Percentiles rank a stretch among this genome's conserved stretches.
phyloP scores from a whole-genome alignment of 2,888 invertebrate species.

The Erebia aethiops region DNA sequence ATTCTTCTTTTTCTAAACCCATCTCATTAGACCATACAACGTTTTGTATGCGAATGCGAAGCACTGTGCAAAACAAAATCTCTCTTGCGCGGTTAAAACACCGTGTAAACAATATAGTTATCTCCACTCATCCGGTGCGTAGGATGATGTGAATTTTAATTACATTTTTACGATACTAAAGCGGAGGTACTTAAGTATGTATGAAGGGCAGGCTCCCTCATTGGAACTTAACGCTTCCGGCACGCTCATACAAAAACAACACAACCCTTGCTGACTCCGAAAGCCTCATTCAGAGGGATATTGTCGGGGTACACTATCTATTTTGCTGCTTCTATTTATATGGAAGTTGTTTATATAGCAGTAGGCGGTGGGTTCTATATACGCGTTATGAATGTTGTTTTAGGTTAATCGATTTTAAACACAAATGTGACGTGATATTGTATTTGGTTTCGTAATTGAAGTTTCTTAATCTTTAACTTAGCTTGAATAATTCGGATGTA shows the following conservation, averaged over 20 bases:
- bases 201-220: slow-evolving; percentile 65
- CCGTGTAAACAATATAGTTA: slow-evolving; percentile 38
- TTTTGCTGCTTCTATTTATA: slow-evolving; percentile 42
- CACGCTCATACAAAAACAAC: slow-evolving; percentile 67
- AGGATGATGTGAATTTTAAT: slow-evolving; percentile 76
- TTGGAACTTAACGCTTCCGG: slow-evolving; percentile 65
- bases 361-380: slow-evolving; percentile 26
- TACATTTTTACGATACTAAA: slow-evolving; percentile 78
- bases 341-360: slow-evolving; percentile 38
- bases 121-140: slow-evolving; percentile 35
- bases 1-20: slow-evolving; percentile 12
- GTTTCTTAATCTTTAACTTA: slow-evolving; percentile 7
- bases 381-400: slow-evolving; percentile 32
- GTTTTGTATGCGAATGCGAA: slow-evolving; percentile 2
- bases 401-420: slow-evolving; percentile 28
- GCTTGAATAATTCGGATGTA: not conserved
- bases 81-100: slow-evolving; percentile 16
- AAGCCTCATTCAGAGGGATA: slow-evolving; percentile 53
- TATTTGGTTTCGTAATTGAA: not conserved
- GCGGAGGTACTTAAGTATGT: slow-evolving; percentile 69
- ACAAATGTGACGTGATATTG: slow-evolving; percentile 16
- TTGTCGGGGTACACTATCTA: slow-evolving; percentile 44
- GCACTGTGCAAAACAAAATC: slow-evolving; percentile 9
- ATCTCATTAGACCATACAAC: slow-evolving; percentile 16
- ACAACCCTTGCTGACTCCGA: slow-evolving; percentile 61